Evolutionary conservation across 2,888 invertebrate species (phyloP).

Genomic region (Lasioglossum oenotherae): DNA sequence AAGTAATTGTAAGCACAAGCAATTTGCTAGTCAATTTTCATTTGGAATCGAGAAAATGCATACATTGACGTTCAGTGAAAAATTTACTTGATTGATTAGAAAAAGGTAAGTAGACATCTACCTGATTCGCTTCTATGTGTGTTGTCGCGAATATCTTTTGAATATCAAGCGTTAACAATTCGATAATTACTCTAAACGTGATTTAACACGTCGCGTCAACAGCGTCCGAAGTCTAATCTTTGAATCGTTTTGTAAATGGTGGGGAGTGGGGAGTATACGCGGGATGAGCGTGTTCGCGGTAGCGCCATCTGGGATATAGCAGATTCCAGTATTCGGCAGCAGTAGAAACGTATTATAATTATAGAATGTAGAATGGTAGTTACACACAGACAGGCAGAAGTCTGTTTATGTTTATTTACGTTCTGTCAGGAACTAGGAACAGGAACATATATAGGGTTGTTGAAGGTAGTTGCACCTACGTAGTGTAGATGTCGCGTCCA

Average conservation of each 20-base stretch:
- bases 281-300: neutral
- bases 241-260: slow-evolving; percentile 32
- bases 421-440: slow-evolving; percentile 15
- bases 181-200: neutral
- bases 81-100: neutral
- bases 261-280: neutral
- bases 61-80: neutral
- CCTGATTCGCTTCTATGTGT: too few relatives aligned
- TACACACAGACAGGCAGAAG: slow-evolving; percentile 70
- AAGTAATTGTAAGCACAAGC: too few relatives aligned
- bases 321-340: slow-evolving; percentile 48
- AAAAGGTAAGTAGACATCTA: too few relatives aligned
- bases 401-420: slow-evolving; percentile 78
- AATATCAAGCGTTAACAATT: neutral
- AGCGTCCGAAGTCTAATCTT: slow-evolving; percentile 1
- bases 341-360: slow-evolving; percentile 58
- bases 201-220: neutral
- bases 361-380: slow-evolving; percentile 65
- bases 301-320: neutral
- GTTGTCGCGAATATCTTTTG: too few relatives aligned
- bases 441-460: too few relatives aligned
- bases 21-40: too few relatives aligned
- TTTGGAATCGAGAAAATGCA: neutral
- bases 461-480: too few relatives aligned
- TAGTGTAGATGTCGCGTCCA: too few relatives aligned